phyloP scores from a whole-genome alignment of 1,140 invertebrate species.

The Aphis gossypii region DNA sequence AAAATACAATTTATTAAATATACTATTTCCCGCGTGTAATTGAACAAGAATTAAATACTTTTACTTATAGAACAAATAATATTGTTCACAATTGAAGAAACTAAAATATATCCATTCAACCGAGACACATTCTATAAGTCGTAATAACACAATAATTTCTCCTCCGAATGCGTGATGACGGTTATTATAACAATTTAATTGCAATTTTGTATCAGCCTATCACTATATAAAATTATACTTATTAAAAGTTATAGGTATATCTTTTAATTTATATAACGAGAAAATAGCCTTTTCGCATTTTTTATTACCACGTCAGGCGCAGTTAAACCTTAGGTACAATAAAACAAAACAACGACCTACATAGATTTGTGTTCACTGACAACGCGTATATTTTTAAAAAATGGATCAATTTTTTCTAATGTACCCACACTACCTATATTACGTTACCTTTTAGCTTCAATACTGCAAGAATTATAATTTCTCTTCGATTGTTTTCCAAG shows the following conservation, averaged over 20 bases:
- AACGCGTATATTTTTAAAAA: neutral
- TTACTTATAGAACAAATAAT: neutral
- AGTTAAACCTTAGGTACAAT: neutral
- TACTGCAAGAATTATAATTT: neutral
- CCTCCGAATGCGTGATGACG: neutral
- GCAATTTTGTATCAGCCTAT: neutral
- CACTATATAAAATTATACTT: neutral
- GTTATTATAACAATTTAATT: neutral
- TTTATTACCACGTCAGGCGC: neutral
- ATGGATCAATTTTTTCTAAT: neutral
- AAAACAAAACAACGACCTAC: constrained; percentile 6
- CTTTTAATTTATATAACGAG: neutral
- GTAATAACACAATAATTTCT: constrained; percentile 21
- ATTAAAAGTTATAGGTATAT: neutral
- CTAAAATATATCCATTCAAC: constrained; percentile 6
- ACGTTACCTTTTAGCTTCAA: neutral
- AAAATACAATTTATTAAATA: neutral
- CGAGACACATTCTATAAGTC: neutral
- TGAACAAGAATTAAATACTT: neutral
- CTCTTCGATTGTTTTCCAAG: constrained; percentile 25
- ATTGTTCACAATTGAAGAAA: neutral
- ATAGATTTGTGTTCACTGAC: neutral
- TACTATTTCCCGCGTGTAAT: neutral
- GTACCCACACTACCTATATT: neutral
- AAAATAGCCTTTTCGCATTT: neutral